phyloP scores from a whole-genome alignment of 2,888 invertebrate species.

The Metacarcinus magister region DNA sequence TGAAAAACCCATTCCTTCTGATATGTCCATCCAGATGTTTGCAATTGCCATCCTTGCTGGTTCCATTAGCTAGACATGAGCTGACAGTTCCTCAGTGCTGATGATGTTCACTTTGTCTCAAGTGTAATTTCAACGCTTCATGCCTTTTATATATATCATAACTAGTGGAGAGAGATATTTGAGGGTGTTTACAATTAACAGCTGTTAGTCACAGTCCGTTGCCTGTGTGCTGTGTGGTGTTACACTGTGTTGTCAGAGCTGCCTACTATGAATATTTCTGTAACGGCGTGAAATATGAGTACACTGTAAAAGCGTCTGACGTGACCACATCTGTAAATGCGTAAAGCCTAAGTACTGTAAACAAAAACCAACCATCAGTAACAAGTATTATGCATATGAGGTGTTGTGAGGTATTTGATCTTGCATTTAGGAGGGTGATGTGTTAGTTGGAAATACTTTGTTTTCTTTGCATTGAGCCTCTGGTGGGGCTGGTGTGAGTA shows the following conservation, averaged over 20 bases:
- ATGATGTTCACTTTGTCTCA: slow-evolving; percentile 37
- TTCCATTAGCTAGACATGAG: slow-evolving; percentile 71
- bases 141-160: slow-evolving; percentile 52
- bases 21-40: slow-evolving; percentile 77
- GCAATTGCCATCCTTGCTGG: slow-evolving; percentile 78
- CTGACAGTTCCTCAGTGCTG: slow-evolving; percentile 49
- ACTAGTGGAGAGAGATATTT: slow-evolving; percentile 34
- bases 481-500: not conserved
- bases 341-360: slow-evolving; percentile 54
- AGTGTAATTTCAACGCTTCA: slow-evolving; percentile 56
- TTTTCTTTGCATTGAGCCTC: not conserved
- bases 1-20: slow-evolving; percentile 74
- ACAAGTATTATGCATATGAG: slow-evolving; percentile 54
- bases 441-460: slow-evolving; percentile 29
- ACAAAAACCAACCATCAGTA: slow-evolving; percentile 21
- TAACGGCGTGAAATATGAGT: not conserved
- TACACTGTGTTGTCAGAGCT: slow-evolving; percentile 58
- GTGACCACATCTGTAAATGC: slow-evolving; percentile 35
- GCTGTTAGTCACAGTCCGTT: slow-evolving; percentile 63
- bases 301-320: slow-evolving; percentile 46
- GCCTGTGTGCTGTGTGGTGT: slow-evolving; percentile 53
- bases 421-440: slow-evolving; percentile 17
- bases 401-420: not conserved
- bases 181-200: slow-evolving; percentile 57
- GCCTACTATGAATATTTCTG: not conserved